These are phyloP conservation scores for Cnemophilus loriae DNA, from an alignment of 2,113 vertebrate species.

Conservation along the genomic window DNA sequence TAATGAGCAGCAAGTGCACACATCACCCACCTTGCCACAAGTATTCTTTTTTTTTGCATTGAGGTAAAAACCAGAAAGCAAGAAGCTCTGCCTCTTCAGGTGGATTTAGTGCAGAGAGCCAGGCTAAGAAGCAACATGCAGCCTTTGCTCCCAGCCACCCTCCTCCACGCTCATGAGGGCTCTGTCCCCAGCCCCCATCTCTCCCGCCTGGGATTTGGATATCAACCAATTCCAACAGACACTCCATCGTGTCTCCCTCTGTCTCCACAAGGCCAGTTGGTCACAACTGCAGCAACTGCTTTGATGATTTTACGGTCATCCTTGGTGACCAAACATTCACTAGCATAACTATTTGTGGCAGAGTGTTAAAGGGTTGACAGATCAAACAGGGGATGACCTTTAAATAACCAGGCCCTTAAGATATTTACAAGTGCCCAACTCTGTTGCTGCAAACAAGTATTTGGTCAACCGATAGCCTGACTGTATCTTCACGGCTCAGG, in stretches of 20 bases:
- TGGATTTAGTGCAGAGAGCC: not conserved
- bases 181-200: not conserved
- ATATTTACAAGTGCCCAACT: not conserved
- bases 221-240: not conserved
- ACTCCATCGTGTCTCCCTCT: not conserved
- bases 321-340: not conserved
- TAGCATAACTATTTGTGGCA: not conserved
- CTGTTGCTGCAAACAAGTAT: not conserved
- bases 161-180: accelerated
- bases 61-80: not conserved
- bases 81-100: not conserved
- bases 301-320: not conserved
- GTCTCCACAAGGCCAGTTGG: not conserved
- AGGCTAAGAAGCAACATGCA: accelerated
- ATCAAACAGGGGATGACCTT: not conserved
- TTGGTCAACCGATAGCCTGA: not conserved
- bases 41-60: not conserved
- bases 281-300: not conserved
- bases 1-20: not conserved
- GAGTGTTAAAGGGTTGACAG: not conserved
- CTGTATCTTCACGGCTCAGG: not conserved
- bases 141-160: not conserved
- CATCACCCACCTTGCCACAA: not conserved
- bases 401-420: not conserved
- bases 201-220: not conserved